These are phyloP conservation scores for Apis dorsata DNA, from an alignment of 1,140 invertebrate species.

Conservation along the genomic window DNA sequence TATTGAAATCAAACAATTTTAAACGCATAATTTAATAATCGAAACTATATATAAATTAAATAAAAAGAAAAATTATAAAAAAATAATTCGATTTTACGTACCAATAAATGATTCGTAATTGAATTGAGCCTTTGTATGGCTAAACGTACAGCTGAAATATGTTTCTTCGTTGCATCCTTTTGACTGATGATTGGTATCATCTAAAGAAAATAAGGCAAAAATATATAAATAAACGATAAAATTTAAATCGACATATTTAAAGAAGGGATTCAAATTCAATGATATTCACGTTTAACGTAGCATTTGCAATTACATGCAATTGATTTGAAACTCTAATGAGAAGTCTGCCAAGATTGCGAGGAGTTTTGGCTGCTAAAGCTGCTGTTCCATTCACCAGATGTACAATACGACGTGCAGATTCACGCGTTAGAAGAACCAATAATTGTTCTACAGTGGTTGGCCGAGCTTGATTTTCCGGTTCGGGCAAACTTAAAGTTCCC, in stretches of 20 bases:
- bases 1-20: too few species aligned
- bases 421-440: constrained; percentile 86
- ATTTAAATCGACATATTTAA: not conserved
- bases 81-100: constrained; percentile 50
- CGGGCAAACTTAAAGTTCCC: constrained; percentile 85
- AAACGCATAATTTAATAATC: too few species aligned
- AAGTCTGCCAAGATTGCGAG: constrained; percentile 70
- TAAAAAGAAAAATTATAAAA: not conserved
- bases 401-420: constrained; percentile 87
- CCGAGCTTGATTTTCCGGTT: constrained; percentile 90
- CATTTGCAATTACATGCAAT: constrained; percentile 66
- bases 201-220: constrained; percentile 54
- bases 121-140: constrained; percentile 70
- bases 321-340: constrained; percentile 72
- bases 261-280: not conserved
- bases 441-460: constrained; percentile 88
- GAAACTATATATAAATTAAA: too few species aligned
- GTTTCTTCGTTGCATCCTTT: constrained; percentile 48
- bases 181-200: constrained; percentile 66
- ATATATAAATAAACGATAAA: too few species aligned
- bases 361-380: constrained; percentile 80
- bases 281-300: constrained; percentile 68
- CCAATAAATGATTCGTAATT: constrained; percentile 72
- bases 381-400: constrained; percentile 87
- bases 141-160: constrained; percentile 59